Conservation (phyloP, 2,113 vertebrate species). For the Rhegmatorhina hoffmannsi region DNA sequence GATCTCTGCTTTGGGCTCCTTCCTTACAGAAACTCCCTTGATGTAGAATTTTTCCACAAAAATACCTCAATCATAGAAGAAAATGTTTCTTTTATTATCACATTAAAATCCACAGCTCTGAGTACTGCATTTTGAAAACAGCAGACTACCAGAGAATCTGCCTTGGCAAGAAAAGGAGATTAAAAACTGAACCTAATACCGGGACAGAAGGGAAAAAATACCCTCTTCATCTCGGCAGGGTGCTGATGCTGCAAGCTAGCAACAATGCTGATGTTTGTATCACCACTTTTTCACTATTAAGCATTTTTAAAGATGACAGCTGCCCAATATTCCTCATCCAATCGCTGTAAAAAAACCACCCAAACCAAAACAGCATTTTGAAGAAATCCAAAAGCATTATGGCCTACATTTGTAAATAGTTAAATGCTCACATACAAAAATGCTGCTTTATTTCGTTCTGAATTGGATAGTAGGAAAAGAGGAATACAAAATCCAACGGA, state of each 20-base stretch:
- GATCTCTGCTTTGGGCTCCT: neutral
- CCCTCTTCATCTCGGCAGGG: neutral
- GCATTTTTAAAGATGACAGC: slow-evolving; percentile 18
- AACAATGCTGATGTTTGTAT: neutral
- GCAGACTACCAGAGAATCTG: neutral
- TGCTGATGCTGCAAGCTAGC: neutral
- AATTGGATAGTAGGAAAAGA: neutral
- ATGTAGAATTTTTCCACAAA: neutral
- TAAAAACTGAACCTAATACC: neutral
- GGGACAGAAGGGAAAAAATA: neutral
- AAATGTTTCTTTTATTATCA: neutral
- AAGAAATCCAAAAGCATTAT: neutral
- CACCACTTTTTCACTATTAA: neutral
- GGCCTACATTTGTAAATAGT: neutral
- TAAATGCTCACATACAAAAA: neutral
- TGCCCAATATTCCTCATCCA: neutral
- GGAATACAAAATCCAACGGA: neutral
- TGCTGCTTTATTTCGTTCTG: neutral
- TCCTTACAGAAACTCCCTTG: neutral
- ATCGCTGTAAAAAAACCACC: neutral
- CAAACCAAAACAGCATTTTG: neutral
- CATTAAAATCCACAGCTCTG: neutral
- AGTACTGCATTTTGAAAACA: neutral
- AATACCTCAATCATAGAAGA: neutral
- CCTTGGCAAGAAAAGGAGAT: slow-evolving; percentile 29